Conservation (phyloP, 2,888 invertebrate species). For the Axea sp. region DNA sequence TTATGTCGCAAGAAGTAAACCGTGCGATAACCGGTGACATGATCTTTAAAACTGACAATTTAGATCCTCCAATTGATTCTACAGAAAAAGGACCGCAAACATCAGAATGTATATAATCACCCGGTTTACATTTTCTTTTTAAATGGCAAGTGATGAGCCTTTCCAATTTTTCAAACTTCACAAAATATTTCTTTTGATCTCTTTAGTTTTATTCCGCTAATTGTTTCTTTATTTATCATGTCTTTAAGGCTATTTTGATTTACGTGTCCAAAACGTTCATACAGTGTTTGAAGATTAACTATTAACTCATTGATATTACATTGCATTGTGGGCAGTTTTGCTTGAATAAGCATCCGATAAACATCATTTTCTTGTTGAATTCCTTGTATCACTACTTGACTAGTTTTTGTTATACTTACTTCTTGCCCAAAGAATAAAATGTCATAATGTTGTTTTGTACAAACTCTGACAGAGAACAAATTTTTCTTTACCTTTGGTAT, state of each 20-base stretch:
- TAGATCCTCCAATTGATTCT: not conserved
- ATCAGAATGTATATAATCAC: conserved; percentile 18
- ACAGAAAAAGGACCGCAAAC: conserved; percentile 6
- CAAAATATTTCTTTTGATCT: conserved; percentile 62
- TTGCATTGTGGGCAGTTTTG: not conserved
- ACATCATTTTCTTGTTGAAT: conserved; percentile 6
- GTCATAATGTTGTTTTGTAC: conserved; percentile 6
- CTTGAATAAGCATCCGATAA: conserved; percentile 12
- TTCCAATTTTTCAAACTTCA: conserved; percentile 64
- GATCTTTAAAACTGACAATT: conserved; percentile 12
- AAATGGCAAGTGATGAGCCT: conserved; percentile 60
- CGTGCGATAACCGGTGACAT: not conserved
- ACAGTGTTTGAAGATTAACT: not conserved
- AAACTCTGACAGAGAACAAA: conserved; percentile 33
- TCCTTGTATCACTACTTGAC: not conserved
- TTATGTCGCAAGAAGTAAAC: conserved; percentile 14
- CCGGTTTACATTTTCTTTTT: not conserved
- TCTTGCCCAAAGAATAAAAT: not conserved
- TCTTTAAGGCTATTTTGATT: conserved; percentile 20
- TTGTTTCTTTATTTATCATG: conserved; percentile 14
- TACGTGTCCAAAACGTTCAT: conserved; percentile 31
- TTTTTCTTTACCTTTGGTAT: conserved; percentile 32
- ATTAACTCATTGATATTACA: not conserved
- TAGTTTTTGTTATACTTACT: not conserved
- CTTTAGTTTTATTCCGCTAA: conserved; percentile 12